phyloP scores from a whole-genome alignment of 2,797 vertebrate species.

The Monodelphis domestica region DNA sequence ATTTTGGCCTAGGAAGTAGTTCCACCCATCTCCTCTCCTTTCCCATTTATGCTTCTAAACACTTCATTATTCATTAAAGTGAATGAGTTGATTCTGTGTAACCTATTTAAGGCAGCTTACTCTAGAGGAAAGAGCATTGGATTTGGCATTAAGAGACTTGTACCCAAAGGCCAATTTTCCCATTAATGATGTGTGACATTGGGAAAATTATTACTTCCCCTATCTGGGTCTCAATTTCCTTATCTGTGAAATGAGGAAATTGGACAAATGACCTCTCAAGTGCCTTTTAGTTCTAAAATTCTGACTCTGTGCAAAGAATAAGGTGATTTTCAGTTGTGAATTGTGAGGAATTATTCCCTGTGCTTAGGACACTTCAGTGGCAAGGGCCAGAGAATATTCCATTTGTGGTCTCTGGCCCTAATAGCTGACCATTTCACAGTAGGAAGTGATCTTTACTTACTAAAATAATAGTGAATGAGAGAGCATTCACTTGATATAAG shows the following conservation, averaged over 20 bases:
- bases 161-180: background rate
- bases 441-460: background rate
- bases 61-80: background rate
- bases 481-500: background rate
- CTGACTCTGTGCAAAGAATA: constrained; percentile 11
- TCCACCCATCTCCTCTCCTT: background rate
- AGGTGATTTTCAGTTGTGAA: background rate
- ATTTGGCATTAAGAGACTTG: background rate
- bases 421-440: background rate
- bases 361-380: background rate
- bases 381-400: background rate
- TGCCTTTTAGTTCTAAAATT: background rate
- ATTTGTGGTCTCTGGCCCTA: background rate
- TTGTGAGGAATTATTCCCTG: background rate
- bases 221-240: background rate
- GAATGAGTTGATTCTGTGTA: background rate
- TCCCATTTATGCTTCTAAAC: background rate
- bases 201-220: background rate
- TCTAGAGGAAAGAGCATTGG: background rate
- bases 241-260: background rate
- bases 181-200: background rate
- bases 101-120: background rate
- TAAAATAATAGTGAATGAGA: constrained; percentile 1
- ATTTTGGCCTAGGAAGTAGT: background rate
- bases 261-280: background rate